Evolutionary conservation across 1,140 invertebrate species (phyloP).

Genomic region (Sminthurides bifidus): DNA sequence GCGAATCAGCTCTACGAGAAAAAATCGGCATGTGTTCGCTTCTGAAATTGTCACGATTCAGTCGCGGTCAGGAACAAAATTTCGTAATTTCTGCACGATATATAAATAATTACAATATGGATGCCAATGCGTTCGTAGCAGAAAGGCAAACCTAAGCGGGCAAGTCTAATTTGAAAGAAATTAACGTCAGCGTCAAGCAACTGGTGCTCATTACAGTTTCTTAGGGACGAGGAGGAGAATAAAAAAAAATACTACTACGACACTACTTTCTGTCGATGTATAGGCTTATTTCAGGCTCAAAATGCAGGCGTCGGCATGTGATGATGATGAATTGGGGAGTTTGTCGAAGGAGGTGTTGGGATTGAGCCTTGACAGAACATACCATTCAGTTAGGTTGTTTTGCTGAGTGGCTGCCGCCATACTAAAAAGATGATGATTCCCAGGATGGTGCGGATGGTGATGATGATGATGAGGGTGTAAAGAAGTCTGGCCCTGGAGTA

Average conservation of each 20-base stretch:
- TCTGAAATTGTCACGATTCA: no score
- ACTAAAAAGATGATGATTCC: constrained; percentile 27
- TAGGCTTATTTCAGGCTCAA: neutral
- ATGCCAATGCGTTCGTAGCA: no score
- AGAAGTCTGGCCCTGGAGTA: constrained; percentile 24
- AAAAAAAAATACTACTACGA: neutral
- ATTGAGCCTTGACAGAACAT: constrained; percentile 31
- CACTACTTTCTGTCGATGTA: neutral
- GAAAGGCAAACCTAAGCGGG: no score
- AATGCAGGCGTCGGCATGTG: constrained; percentile 32
- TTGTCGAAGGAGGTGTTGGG: constrained; percentile 30
- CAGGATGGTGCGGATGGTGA: constrained; percentile 22
- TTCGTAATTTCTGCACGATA: no score
- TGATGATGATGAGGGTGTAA: constrained; percentile 24
- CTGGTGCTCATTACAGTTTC: neutral
- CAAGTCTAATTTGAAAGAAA: neutral
- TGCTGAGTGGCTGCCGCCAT: constrained; percentile 29
- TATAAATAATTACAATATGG: no score
- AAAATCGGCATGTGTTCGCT: no score
- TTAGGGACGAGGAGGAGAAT: neutral
- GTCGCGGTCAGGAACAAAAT: no score
- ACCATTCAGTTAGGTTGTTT: constrained; percentile 32
- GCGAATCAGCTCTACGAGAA: no score
- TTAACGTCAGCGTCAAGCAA: neutral
- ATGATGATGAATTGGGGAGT: constrained; percentile 32